Evolutionary conservation across 2,113 vertebrate species (phyloP), one percentile per base, ranked within the genome.

Genomic region (Odontophorus gujanensis): DNA sequence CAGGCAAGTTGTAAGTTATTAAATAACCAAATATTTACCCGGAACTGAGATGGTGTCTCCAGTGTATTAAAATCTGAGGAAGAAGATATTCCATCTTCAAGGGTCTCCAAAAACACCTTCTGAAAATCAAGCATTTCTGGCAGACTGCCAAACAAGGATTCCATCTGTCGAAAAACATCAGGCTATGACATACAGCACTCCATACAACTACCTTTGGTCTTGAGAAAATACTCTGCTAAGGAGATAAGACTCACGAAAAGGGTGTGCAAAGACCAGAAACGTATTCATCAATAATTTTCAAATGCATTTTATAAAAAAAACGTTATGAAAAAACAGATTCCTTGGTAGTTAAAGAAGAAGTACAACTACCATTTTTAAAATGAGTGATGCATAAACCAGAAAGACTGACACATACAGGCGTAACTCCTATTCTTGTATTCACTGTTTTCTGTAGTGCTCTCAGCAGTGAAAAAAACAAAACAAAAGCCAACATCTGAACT

Each of bases 91-190:
- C 98, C 98, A 89, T 99, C 99, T 95, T 99, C 99, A 72, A 99
- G 96, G 1, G 99, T 99, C 97, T 99, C 99, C 68, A 99, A 96
- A 96, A 99, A 99, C 81, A 99, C 98, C 95, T 98, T 99, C 96
- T 99, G 99, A 96, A 99, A 99, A 95, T 99, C 98, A 88, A 99
- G 93, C 99, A 99, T 99, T 97, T 99, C 99, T 25, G 99, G 99
- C 94, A 99, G 96, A 85, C 99, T 99, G 80, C 99, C 99, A 15
- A 99, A 99, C 88, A 99, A 97, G n/a, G 99, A 99, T 89, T 99
- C 99, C 99, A 99, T 99, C 99, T 99, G 73, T 32, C 67, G 69
- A 89, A 34, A 38, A 90, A 77, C 59, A 93, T 26, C 19, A 61
- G 34, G 59, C 59, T 71, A 17, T 90, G 36, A 92, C 69, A 17